Evolutionary conservation across 2,888 invertebrate species (phyloP).

Genomic region (Auanema freiburgensis): DNA sequence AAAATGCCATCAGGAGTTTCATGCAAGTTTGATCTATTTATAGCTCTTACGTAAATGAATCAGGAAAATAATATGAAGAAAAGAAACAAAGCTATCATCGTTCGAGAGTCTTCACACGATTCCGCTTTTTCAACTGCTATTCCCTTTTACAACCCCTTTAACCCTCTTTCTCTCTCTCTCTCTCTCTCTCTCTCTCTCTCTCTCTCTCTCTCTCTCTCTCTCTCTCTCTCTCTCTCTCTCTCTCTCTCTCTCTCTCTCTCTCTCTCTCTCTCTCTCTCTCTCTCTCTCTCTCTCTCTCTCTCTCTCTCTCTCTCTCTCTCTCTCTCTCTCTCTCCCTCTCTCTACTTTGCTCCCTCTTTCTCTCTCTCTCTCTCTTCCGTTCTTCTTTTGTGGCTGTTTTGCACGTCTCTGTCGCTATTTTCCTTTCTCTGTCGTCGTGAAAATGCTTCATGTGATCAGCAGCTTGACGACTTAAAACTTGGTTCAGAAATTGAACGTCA

Average conservation of each 20-base stretch:
- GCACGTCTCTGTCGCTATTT: too few species aligned
- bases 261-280: constrained; percentile 4
- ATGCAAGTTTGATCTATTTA: too few species aligned
- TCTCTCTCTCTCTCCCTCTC: neutral
- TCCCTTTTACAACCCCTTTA: neutral
- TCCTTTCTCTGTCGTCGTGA: too few species aligned
- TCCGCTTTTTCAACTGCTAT: neutral
- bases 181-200: neutral
- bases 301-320: neutral
- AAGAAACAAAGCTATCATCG: constrained; percentile 6
- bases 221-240: neutral
- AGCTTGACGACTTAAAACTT: too few species aligned
- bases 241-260: neutral
- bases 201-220: constrained; percentile 1
- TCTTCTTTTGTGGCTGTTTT: too few species aligned
- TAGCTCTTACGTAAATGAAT: neutral
- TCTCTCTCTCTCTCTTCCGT: too few species aligned
- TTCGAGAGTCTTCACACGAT: neutral
- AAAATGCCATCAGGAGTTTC: too few species aligned
- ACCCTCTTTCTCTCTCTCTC: constrained; percentile 6
- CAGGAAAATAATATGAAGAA: constrained; percentile 1
- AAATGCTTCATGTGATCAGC: too few species aligned
- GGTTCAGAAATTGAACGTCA: too few species aligned
- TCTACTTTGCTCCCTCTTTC: too few species aligned
- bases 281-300: constrained; percentile 1